Evolutionary conservation across 2,113 vertebrate genomes (phyloP).

Genomic region (Lamprotornis superbus): DNA sequence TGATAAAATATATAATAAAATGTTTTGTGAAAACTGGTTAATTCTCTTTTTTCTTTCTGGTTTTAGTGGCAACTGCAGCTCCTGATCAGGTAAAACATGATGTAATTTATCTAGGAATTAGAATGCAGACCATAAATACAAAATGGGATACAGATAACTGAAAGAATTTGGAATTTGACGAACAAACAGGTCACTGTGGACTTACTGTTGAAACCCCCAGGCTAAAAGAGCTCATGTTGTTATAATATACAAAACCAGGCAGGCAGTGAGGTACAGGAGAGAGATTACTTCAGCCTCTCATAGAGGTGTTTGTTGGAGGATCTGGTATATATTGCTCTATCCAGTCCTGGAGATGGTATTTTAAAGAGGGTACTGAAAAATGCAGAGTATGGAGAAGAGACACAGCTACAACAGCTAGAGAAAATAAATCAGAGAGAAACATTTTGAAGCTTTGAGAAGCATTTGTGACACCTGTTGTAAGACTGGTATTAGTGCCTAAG

Average conservation of each 20-base stretch:
- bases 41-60: slow-evolving; percentile 66
- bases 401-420: background rate
- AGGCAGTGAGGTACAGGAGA: background rate
- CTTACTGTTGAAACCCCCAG: background rate
- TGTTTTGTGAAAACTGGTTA: background rate
- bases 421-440: background rate
- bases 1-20: background rate
- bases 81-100: slow-evolving; percentile 84
- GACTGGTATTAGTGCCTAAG: background rate
- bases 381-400: background rate
- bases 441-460: background rate
- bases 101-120: background rate
- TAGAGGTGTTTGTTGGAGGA: background rate
- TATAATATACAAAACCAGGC: background rate
- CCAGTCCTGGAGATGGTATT: background rate
- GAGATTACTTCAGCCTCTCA: background rate
- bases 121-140: background rate
- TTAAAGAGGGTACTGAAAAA: background rate
- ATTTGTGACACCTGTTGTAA: background rate
- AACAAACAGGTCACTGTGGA: background rate
- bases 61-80: slow-evolving; percentile 84
- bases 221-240: background rate
- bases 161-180: background rate
- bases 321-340: background rate
- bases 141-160: background rate